Evolutionary conservation across 2,113 vertebrate genomes (phyloP), one percentile per base, ranked within the genome.

Genomic region (Syngnathus typhle): DNA sequence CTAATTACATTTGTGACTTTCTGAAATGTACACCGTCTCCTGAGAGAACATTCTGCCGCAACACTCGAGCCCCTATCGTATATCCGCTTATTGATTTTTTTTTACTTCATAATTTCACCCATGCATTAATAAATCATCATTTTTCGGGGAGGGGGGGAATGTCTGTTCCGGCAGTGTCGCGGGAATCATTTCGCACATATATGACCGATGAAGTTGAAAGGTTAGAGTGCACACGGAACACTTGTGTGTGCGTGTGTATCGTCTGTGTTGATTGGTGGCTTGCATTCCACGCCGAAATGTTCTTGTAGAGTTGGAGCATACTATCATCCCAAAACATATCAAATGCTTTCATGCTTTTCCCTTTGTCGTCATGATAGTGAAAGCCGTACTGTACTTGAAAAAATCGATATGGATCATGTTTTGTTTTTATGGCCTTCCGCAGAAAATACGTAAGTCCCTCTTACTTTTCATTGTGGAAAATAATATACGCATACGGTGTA

Each of bases 1-100:
- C 82, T 87, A 87, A 86, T 89, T 87, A 88, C 84, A 81, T 88
- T 88, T 83, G 73, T 85, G 84, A 84, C 80, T 86, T 76, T 72
- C 77, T 91, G 86, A 89, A 91, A 88, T 80, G 75, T 75, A 86
- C 74, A 83, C 84, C 70, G 41, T 85, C 81, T 83, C 84, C 82
- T 80, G 67, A 79, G 81, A 87, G 84, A 74, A 75, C 78, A 68
- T 85, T 89, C 85, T 74, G 82, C 78, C 87, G 84, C 83, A 86
- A 86, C 84, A 85, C 85, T 89, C 75, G 77, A 64, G 64, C 68
- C 68, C 5, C 72, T 84, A 87, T 89, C 79, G 75, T 63, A 82
- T 86, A 87, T 83, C 87, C 60, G 51, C 78, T 86, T 79, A 90
- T 89, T 87, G 86, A 89, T 85, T 84, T 86, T 84, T 84, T 84